These are phyloP conservation scores for Eumacrocentrus americanus DNA, from an alignment of 2,888 invertebrate species.

Conservation along the genomic window DNA sequence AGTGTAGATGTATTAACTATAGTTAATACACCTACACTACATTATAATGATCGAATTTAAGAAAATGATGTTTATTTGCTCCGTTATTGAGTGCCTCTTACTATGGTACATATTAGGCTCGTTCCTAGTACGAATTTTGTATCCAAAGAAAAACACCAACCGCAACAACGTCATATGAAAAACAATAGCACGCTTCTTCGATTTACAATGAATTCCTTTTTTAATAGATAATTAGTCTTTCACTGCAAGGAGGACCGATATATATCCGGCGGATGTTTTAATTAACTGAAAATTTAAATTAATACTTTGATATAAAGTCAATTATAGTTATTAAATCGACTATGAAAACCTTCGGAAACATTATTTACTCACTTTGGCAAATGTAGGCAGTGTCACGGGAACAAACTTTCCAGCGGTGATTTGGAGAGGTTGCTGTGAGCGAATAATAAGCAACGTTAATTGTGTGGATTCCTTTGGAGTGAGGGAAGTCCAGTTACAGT, in stretches of 20 bases:
- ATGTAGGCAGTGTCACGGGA: neutral
- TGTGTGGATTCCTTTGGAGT: neutral
- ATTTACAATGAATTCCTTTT: too few relatives aligned
- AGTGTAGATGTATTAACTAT: too few relatives aligned
- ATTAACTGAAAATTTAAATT: constrained; percentile 3
- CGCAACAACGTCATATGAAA: too few relatives aligned
- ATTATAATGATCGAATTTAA: too few relatives aligned
- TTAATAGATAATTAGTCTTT: neutral
- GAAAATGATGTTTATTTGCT: too few relatives aligned
- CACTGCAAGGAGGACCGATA: constrained; percentile 9
- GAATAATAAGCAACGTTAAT: neutral
- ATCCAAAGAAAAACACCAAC: too few relatives aligned
- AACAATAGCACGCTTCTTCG: too few relatives aligned
- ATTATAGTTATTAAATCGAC: neutral
- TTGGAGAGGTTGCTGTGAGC: neutral
- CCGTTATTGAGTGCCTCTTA: too few relatives aligned
- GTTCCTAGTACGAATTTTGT: too few relatives aligned
- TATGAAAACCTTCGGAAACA: neutral
- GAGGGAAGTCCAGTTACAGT: constrained; percentile 1
- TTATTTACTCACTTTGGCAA: neutral
- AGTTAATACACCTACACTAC: too few relatives aligned
- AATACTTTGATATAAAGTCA: neutral
- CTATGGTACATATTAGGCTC: too few relatives aligned
- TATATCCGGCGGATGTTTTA: too few relatives aligned
- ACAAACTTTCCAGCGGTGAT: constrained; percentile 1